Conservation (phyloP, 2,888 invertebrate genomes). For the Anaspis maculata region DNA sequence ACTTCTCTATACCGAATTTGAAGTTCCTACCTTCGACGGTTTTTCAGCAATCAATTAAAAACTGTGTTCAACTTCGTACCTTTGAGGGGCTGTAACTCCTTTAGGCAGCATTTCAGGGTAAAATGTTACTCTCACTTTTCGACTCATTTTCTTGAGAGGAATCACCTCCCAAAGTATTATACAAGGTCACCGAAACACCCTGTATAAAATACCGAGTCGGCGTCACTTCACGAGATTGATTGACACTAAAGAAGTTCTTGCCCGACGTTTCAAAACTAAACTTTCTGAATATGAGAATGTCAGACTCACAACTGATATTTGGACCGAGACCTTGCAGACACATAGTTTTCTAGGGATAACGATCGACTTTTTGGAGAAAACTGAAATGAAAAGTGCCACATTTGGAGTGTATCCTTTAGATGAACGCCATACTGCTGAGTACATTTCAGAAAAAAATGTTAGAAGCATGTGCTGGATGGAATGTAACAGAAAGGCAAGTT, state of each 20-base stretch:
- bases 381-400: neutral
- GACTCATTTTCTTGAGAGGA: too few species aligned
- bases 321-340: conserved; percentile 10
- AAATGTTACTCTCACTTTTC: too few species aligned
- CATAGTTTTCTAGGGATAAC: conserved; percentile 9
- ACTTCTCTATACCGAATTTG: too few species aligned
- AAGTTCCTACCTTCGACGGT: too few species aligned
- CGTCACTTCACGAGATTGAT: neutral
- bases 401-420: conserved; percentile 2
- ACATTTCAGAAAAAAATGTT: neutral
- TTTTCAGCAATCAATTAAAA: too few species aligned
- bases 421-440: conserved; percentile 3
- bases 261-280: conserved; percentile 3
- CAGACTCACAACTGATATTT: conserved; percentile 9
- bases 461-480: conserved; percentile 12
- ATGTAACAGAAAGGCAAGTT: conserved; percentile 14
- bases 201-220: neutral
- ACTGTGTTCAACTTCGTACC: too few species aligned
- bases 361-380: conserved; percentile 5
- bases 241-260: neutral
- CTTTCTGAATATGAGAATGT: neutral
- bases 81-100: too few species aligned
- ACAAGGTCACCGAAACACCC: too few species aligned
- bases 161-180: too few species aligned
- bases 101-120: too few species aligned